Evolutionary conservation across 2,888 invertebrate genomes (phyloP).

Genomic region (Mystacides longicornis): DNA sequence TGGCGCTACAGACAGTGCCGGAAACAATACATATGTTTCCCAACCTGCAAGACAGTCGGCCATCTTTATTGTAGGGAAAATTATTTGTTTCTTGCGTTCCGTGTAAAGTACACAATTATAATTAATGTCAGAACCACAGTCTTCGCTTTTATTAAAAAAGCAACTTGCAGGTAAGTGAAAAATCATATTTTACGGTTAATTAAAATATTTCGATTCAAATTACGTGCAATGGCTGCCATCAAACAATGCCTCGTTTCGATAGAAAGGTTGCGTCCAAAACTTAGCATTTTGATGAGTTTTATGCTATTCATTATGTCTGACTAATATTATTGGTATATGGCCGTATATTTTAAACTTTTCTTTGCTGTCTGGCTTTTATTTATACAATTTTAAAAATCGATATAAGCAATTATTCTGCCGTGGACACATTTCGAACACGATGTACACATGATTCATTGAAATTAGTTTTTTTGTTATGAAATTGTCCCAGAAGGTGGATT

Average conservation of each 20-base stretch:
- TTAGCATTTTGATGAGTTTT: too few species aligned
- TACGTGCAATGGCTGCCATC: neutral
- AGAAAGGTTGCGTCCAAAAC: neutral
- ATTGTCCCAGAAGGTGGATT: too few species aligned
- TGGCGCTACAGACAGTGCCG: conserved; percentile 26
- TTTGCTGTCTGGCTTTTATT: neutral
- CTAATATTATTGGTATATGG: too few species aligned
- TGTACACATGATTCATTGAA: neutral
- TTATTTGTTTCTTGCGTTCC: conserved; percentile 65
- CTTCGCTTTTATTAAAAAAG: conserved; percentile 77
- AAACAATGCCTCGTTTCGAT: neutral
- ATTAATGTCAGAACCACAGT: conserved; percentile 76
- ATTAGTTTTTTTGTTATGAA: too few species aligned
- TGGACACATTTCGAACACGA: too few species aligned
- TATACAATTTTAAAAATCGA: neutral
- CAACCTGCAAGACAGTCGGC: conserved; percentile 46
- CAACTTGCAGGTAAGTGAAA: conserved; percentile 83
- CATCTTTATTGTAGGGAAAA: conserved; percentile 63
- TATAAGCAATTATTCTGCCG: too few species aligned
- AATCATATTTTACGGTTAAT: neutral
- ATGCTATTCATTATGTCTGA: too few species aligned
- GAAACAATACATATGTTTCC: conserved; percentile 40
- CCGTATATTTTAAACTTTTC: neutral
- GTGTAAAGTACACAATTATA: conserved; percentile 71
- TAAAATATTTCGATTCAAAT: neutral